Evolutionary conservation across 2,888 invertebrate genomes (phyloP), one percentile per base, ranked within the genome.

Genomic region (Griposia aprilina): DNA sequence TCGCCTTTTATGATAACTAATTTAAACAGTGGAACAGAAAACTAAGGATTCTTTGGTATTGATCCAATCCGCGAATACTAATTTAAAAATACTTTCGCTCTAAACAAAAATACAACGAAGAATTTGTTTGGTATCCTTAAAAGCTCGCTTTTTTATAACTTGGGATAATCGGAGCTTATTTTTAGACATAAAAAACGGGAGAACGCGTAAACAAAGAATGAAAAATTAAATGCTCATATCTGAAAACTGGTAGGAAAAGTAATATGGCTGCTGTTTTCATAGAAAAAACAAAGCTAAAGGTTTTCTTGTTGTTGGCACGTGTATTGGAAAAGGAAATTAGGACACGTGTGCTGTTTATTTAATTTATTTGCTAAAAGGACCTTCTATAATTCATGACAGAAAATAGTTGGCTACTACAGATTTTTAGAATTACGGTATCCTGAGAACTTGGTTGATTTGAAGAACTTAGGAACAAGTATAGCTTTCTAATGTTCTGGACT

Each of bases 121-220:
- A 63, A 59, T 70, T 50, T 41, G 5, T 59, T 77, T 62, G 45
- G 67, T 60, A 63, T 78, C 68, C 55, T 82, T 55, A 45, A 69
- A 78, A 79, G 69, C 66, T 10, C 36, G 17, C 50, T 52, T 62
- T 73, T 73, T 66, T 52, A 26, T 59, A 59, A 74, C 57, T 30
- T 36, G 36, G 63, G 65, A 82, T 83, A 74, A 83, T 67, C 55
- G 3, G 13, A 41, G 66, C 62, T 79, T 74, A 57, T 70, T 62
- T 65, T 67, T 63, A 11, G 13, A 48, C 48, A 26, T 41, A 52
- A 65, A 72, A 71, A 82, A 59, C 5, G 30, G 13, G 7, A n/a
- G 8, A 65, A 65, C 52, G 60, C 59, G 48, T 82, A 73, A 70
- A 74, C 65, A 78, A 83, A 74, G 41, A 26, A 66, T 48, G n/a